Evolutionary conservation across 2,888 invertebrate species (phyloP).

Genomic region (Tenthredo distinguenda): DNA sequence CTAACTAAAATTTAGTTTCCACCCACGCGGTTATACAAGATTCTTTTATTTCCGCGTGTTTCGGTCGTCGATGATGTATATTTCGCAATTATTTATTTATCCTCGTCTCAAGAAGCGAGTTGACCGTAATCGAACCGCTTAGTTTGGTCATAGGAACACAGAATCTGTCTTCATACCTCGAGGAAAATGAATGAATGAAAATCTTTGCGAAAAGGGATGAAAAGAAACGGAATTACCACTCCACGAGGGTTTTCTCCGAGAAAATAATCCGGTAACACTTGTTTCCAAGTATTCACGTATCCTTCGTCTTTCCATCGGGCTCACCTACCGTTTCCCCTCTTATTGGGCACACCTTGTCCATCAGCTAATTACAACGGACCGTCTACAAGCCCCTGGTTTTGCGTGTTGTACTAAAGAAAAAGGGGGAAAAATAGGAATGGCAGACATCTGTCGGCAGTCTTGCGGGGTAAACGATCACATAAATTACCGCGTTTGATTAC

Average conservation of each 20-base stretch:
- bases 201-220: no score
- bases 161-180: no score
- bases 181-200: no score
- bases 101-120: no score
- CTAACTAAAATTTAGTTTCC: neutral
- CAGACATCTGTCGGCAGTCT: neutral
- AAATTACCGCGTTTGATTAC: neutral
- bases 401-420: neutral
- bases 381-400: neutral
- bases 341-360: slow-evolving; percentile 68
- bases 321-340: neutral
- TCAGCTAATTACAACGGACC: slow-evolving; percentile 70
- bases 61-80: neutral
- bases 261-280: neutral
- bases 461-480: neutral
- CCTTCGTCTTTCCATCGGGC: neutral
- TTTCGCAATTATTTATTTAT: neutral
- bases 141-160: no score
- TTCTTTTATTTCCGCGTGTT: neutral
- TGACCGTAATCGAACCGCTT: no score
- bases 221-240: no score
- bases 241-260: no score
- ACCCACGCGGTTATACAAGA: neutral
- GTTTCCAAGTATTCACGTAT: neutral
- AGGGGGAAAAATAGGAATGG: neutral